Conservation (phyloP, 2,113 vertebrate genomes). For the Euleptes europaea region DNA sequence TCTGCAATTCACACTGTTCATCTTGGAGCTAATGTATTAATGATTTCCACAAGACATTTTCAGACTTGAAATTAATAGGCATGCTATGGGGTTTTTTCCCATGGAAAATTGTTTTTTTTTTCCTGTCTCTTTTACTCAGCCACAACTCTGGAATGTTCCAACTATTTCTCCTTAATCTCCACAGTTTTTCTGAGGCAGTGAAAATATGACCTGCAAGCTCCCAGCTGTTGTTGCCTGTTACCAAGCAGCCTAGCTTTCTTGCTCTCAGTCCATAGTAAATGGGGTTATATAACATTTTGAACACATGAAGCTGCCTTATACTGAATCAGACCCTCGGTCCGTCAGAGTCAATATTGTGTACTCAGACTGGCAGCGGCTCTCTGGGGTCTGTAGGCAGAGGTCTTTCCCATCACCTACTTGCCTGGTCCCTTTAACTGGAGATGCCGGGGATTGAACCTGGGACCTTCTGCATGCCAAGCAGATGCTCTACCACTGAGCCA, state of each 20-base stretch:
- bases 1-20: not conserved
- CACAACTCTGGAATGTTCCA: not conserved
- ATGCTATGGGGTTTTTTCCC: not conserved
- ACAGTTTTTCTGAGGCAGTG: not conserved
- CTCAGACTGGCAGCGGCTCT: no score
- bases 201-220: fast-evolving
- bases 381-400: no score
- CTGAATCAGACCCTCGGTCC: no score
- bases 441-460: no score
- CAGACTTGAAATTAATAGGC: not conserved
- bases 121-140: not conserved
- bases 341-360: no score
- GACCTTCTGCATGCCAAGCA: no score
- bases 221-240: not conserved
- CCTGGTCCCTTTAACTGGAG: no score
- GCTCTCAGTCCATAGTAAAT: not conserved
- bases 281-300: not conserved
- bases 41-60: not conserved
- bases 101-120: not conserved
- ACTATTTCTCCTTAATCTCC: not conserved
- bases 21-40: not conserved
- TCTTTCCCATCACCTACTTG: no score
- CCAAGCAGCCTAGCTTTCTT: no score
- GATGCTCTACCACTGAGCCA: no score
- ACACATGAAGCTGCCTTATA: no score